Evolutionary conservation across 1,140 invertebrate genomes (phyloP).

Genomic region (Polyergus mexicanus): DNA sequence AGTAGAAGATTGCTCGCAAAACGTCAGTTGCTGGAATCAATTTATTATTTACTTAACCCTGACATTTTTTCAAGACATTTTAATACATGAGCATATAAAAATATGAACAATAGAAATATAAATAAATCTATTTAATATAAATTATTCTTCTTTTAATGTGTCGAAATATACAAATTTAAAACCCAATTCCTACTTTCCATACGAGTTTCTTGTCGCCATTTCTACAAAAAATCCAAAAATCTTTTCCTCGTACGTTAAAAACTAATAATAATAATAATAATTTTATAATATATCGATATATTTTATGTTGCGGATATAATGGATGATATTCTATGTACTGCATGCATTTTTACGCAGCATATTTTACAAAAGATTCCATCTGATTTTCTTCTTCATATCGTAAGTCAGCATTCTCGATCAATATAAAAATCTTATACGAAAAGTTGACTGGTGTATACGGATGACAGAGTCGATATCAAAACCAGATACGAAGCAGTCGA

Average conservation of each 20-base stretch:
- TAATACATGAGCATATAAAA: background rate
- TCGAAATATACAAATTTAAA: background rate
- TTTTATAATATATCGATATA: background rate
- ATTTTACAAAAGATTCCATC: background rate
- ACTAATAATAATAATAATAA: background rate
- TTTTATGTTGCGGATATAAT: background rate
- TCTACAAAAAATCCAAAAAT: background rate
- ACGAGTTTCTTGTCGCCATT: background rate
- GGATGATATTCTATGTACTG: background rate
- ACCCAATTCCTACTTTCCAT: background rate
- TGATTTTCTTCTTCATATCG: background rate
- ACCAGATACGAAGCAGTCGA: background rate
- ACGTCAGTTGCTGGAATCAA: slow-evolving; percentile 58
- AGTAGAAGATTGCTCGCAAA: slow-evolving; percentile 32
- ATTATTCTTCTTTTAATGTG: background rate
- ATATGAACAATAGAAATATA: background rate
- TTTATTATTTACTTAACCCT: slow-evolving; percentile 38
- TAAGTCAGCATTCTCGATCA: background rate
- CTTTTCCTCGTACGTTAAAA: background rate
- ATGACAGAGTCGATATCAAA: slow-evolving; percentile 32
- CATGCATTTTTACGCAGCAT: background rate
- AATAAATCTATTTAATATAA: background rate
- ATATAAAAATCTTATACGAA: background rate
- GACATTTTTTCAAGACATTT: background rate
- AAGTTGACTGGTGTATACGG: background rate